phyloP scores from a whole-genome alignment of 1,140 invertebrate species.

The Zaprionus tsacasi region DNA sequence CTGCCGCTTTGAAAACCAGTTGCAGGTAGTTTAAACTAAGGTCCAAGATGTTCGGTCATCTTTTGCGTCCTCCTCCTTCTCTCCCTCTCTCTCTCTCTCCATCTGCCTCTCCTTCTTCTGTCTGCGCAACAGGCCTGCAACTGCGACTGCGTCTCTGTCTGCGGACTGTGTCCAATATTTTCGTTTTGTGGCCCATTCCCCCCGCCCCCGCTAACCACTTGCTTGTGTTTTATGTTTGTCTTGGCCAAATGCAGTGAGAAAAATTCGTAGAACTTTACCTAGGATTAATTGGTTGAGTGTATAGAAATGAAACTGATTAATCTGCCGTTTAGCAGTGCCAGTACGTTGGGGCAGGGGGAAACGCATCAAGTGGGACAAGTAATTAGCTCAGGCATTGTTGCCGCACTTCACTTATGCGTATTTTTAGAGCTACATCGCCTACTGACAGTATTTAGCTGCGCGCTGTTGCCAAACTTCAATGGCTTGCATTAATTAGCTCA shows the following conservation, averaged over 20 bases:
- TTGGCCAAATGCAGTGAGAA: conserved; percentile 65
- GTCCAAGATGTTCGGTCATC: conserved; percentile 73
- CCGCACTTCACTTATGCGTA: conserved; percentile 31
- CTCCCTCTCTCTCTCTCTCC: conserved; percentile 40
- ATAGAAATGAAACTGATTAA: conserved; percentile 66
- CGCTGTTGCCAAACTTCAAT: too few species aligned
- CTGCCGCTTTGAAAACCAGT: conserved; percentile 68
- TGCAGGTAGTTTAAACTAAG: conserved; percentile 82
- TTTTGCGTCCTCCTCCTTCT: conserved; percentile 43
- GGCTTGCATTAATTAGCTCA: conserved; percentile 35
- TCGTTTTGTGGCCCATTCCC: conserved; percentile 44
- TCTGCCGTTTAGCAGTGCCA: conserved; percentile 46
- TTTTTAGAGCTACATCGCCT: too few species aligned
- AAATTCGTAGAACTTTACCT: conserved; percentile 77
- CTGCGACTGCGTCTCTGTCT: conserved; percentile 13
- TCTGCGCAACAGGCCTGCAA: conserved; percentile 52
- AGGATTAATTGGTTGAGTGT: conserved; percentile 75
- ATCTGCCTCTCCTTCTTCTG: conserved; percentile 16
- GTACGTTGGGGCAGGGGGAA: not conserved
- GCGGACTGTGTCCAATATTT: conserved; percentile 45
- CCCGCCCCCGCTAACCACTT: not conserved
- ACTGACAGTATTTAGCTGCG: too few species aligned
- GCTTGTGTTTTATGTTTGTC: conserved; percentile 31
- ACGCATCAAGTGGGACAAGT: conserved; percentile 3
- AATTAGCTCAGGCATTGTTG: conserved; percentile 47